Evolutionary conservation across 2,797 vertebrate species (phyloP).

Genomic region (Ataeniobius toweri): DNA sequence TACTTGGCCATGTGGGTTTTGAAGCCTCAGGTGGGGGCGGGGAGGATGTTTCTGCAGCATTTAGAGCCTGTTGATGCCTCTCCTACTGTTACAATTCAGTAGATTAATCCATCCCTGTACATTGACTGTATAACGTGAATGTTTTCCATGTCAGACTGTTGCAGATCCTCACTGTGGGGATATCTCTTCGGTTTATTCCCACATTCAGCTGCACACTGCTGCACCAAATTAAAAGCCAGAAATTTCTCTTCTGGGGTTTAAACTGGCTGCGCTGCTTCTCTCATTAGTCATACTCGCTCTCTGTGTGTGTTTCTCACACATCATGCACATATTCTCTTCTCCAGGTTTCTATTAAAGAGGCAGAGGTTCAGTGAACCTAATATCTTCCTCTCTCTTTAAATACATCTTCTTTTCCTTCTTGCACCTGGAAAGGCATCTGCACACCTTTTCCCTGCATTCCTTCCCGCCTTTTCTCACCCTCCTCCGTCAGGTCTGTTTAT

Average conservation of each 20-base stretch:
- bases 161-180: not conserved
- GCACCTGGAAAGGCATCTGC: conserved; percentile 12
- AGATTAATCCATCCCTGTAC: not conserved
- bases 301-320: conserved; percentile 27
- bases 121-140: not conserved
- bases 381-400: not conserved
- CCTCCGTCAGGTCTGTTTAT: conserved; percentile 43
- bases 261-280: conserved; percentile 28
- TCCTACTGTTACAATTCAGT: not conserved
- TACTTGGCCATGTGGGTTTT: conserved; percentile 36
- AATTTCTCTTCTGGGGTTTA: conserved; percentile 35
- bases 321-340: conserved; percentile 14
- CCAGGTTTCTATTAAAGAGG: conserved; percentile 36
- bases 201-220: conserved; percentile 17
- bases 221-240: conserved; percentile 19
- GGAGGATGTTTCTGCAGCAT: not conserved
- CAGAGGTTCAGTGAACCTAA: conserved; percentile 6
- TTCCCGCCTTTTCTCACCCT: conserved; percentile 6
- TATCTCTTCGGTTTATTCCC: conserved; percentile 12
- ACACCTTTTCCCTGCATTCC: conserved; percentile 20
- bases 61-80: not conserved
- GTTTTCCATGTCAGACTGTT: not conserved
- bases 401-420: not conserved
- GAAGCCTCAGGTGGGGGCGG: conserved; percentile 25
- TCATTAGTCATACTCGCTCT: conserved; percentile 50